These are phyloP conservation scores for Babyrousa celebensis DNA, from an alignment of 2,797 vertebrate genomes.

Conservation along the genomic window DNA sequence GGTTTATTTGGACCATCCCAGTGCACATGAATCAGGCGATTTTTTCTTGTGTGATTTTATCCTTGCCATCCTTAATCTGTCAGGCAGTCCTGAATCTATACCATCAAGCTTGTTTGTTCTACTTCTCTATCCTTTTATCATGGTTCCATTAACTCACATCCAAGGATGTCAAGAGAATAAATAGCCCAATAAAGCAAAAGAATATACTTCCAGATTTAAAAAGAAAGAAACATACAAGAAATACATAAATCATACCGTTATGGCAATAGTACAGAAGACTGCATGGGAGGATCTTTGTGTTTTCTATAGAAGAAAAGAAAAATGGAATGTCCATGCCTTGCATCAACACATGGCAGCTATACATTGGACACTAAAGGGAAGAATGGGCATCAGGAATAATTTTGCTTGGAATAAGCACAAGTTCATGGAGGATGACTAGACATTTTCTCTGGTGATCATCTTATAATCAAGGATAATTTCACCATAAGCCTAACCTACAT, in stretches of 20 bases:
- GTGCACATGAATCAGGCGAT: constrained; percentile 71
- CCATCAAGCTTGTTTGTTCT: constrained; percentile 82
- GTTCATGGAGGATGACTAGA: neutral
- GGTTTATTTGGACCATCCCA: constrained; percentile 35
- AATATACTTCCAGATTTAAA: constrained; percentile 86
- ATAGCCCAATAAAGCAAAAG: constrained; percentile 88
- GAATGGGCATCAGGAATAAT: constrained; percentile 59
- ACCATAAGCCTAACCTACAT: neutral
- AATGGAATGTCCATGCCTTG: constrained; percentile 78
- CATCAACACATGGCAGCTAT: constrained; percentile 73
- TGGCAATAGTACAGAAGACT: constrained; percentile 82
- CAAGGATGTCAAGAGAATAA: constrained; percentile 87
- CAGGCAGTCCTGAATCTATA: constrained; percentile 82
- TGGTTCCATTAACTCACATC: constrained; percentile 85
- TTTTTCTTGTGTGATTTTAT: constrained; percentile 81
- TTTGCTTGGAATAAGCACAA: constrained; percentile 61
- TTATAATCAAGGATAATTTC: constrained; percentile 39
- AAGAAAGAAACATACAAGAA: constrained; percentile 84
- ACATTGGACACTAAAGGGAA: constrained; percentile 10
- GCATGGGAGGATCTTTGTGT: constrained; percentile 71
- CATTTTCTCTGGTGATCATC: constrained; percentile 12
- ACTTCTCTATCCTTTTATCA: constrained; percentile 84
- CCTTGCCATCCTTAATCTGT: constrained; percentile 80
- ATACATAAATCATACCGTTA: constrained; percentile 85
- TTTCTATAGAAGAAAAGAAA: constrained; percentile 81